A percentile compares a stretch with the other conserved stretches of the same genome.
Evolutionary conservation across 2,888 invertebrate species (phyloP).

Genomic region (Homarus gammarus): DNA sequence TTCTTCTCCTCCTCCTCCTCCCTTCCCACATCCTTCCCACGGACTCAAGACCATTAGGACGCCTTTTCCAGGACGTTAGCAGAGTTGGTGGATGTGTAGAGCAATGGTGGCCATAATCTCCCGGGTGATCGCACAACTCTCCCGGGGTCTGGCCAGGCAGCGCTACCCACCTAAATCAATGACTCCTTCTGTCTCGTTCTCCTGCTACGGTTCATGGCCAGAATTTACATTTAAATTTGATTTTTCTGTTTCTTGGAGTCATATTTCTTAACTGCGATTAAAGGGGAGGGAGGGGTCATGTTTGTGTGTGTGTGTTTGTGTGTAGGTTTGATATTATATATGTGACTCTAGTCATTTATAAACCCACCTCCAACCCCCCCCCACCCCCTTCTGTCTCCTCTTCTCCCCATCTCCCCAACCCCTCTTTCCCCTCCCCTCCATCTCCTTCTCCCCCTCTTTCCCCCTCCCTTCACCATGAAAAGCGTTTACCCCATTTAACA

Average conservation of each 20-base stretch:
- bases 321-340: neutral
- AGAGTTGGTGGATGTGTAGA: neutral
- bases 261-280: neutral
- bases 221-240: constrained; percentile 38
- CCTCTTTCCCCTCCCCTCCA: too few species aligned
- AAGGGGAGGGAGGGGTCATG: neutral
- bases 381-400: too few species aligned
- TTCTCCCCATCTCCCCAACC: too few species aligned
- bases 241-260: constrained; percentile 20
- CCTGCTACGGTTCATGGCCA: constrained; percentile 14
- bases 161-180: constrained; percentile 12
- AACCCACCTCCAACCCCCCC: too few species aligned
- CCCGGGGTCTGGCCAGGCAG: neutral
- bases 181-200: neutral
- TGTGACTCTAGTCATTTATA: too few species aligned
- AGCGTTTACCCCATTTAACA: too few species aligned
- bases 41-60: neutral
- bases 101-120: neutral
- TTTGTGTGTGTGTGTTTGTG: constrained; percentile 3
- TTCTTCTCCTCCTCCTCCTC: neutral
- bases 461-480: too few species aligned
- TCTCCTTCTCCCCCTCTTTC: too few species aligned
- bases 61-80: neutral
- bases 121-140: neutral
- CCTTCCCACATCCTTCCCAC: neutral